These are phyloP conservation scores for Anguilla anguilla DNA, from an alignment of 2,797 vertebrate species.

Conservation along the genomic window DNA sequence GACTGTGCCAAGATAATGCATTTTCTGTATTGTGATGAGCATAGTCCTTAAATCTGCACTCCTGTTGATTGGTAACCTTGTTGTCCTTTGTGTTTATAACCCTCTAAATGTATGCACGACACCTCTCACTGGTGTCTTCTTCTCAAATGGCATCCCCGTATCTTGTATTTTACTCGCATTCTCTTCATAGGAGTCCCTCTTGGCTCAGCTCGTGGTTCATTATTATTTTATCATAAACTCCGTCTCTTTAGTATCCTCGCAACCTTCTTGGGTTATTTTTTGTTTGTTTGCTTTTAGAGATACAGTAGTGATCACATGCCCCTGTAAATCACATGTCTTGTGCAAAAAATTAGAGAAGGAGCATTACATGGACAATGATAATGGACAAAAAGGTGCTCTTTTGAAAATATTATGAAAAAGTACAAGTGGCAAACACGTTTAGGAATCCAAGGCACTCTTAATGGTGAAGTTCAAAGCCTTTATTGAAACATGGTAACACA, in stretches of 20 bases:
- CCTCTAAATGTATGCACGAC: no score
- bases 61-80: not conserved
- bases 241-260: not conserved
- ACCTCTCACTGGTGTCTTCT: not conserved
- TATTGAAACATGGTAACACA: no score
- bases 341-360: no score
- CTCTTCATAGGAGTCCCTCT: not conserved
- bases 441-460: no score
- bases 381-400: no score
- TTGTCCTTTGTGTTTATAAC: no score
- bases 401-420: no score
- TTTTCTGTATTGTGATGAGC: not conserved
- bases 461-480: no score
- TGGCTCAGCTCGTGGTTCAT: not conserved
- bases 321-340: not conserved
- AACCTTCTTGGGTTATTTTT: not conserved
- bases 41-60: not conserved
- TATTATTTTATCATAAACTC: not conserved
- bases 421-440: no score
- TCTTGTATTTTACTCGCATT: not conserved
- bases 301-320: not conserved
- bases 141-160: not conserved
- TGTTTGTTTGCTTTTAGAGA: not conserved
- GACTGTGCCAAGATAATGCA: not conserved
- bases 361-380: no score